These are phyloP conservation scores for Enteromius paludinosus DNA, from an alignment of 2,797 vertebrate species.

Conservation along the genomic window DNA sequence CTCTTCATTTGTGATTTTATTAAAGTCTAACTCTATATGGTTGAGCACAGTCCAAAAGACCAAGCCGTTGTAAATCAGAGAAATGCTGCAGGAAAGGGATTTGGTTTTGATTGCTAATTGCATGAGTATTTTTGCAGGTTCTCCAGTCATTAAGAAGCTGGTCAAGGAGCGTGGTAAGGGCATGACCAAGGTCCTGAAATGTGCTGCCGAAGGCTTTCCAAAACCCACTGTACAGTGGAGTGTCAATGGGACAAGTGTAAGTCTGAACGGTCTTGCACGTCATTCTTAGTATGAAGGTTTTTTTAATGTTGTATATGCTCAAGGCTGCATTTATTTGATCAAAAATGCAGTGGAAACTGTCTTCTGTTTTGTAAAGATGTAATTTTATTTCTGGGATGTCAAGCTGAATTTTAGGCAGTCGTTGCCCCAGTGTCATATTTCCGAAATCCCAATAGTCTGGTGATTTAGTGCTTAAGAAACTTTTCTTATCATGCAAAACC, in stretches of 20 bases:
- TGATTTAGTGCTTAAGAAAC: not conserved
- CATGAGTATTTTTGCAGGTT: conserved; percentile 76
- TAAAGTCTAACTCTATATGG: not conserved
- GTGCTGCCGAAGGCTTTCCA: conserved; percentile 91
- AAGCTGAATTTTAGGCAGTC: not conserved
- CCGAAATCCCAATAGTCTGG: not conserved
- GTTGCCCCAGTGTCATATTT: not conserved
- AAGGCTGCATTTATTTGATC: not conserved
- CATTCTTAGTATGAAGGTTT: not conserved
- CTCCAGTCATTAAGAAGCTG: conserved; percentile 86
- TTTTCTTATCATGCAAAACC: not conserved
- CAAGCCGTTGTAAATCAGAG: not conserved
- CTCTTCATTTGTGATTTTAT: not conserved
- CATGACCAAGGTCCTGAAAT: conserved; percentile 85
- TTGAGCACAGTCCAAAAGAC: not conserved
- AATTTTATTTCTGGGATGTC: not conserved
- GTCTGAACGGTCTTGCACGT: conserved; percentile 46
- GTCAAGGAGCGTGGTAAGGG: conserved; percentile 79
- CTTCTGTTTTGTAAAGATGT: too few species aligned
- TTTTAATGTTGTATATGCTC: not conserved
- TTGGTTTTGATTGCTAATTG: conserved; percentile 29
- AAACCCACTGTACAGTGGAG: conserved; percentile 92
- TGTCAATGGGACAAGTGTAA: conserved; percentile 83
- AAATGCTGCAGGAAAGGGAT: not conserved
- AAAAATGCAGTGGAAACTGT: not conserved